Evolutionary conservation across 2,797 vertebrate species (phyloP).

Genomic region (Brotula barbata): DNA sequence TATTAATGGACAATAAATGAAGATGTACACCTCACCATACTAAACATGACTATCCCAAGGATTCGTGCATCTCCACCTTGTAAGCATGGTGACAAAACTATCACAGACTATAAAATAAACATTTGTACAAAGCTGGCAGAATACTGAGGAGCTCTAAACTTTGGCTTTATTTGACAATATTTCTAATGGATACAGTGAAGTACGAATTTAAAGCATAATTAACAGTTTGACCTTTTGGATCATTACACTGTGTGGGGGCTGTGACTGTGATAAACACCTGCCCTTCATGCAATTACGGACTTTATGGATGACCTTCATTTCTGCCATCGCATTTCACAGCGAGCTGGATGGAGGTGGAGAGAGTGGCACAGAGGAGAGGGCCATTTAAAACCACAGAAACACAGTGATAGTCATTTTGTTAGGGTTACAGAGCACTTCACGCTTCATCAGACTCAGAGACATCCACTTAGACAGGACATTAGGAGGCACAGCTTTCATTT

Average conservation of each 20-base stretch:
- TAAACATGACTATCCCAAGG: no score
- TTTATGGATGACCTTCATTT: constrained; percentile 68
- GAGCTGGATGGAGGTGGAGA: constrained; percentile 63
- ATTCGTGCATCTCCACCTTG: constrained; percentile 2
- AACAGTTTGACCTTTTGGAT: constrained; percentile 47
- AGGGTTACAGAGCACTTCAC: constrained; percentile 79
- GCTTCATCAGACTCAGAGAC: constrained; percentile 78
- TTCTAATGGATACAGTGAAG: constrained; percentile 27
- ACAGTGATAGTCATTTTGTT: constrained; percentile 76
- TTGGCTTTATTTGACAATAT: constrained; percentile 31
- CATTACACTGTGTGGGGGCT: constrained; percentile 45
- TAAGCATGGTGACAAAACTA: constrained; percentile 24
- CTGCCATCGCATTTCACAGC: constrained; percentile 54
- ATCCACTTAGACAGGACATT: constrained; percentile 80
- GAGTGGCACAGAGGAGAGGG: constrained; percentile 59
- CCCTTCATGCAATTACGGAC: constrained; percentile 67
- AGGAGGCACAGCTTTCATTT: constrained; percentile 78
- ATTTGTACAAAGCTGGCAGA: neutral
- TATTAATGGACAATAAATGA: no score
- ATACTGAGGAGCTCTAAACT: constrained; percentile 2
- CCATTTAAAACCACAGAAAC: constrained; percentile 72
- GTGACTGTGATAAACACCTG: constrained; percentile 62
- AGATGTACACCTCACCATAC: no score
- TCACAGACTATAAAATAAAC: constrained; percentile 25
- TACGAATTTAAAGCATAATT: constrained; percentile 34